Percentiles rank a stretch among this genome's conserved stretches.
phyloP scores from a whole-genome alignment of 2,888 invertebrate genomes.

The Eristalis pertinax region DNA sequence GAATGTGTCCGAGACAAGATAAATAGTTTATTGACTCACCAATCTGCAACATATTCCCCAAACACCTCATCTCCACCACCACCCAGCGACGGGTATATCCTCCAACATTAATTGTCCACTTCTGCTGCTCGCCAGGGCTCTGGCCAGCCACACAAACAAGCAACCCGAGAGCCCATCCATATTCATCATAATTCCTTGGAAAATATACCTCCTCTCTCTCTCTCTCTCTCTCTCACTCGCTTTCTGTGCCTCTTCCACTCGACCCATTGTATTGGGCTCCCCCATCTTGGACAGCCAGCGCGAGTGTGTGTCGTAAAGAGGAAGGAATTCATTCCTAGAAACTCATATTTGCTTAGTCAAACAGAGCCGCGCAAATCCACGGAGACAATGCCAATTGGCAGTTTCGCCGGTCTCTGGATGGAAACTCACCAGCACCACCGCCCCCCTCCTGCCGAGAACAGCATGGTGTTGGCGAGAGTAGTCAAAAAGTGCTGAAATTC shows the following conservation, averaged over 20 bases:
- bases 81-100: background rate
- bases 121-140: background rate
- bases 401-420: background rate
- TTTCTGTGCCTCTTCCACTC: too few relatives aligned
- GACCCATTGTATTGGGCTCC: background rate
- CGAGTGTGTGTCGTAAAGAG: slow-evolving; percentile 55
- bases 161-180: slow-evolving; percentile 52
- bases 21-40: slow-evolving; percentile 70
- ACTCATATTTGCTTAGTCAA: slow-evolving; percentile 64
- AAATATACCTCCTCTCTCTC: slow-evolving; percentile 3
- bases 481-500: slow-evolving; percentile 1
- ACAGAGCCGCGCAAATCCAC: slow-evolving; percentile 30
- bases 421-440: background rate
- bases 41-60: slow-evolving; percentile 51
- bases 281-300: background rate
- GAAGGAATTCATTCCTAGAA: slow-evolving; percentile 70
- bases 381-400: slow-evolving; percentile 44
- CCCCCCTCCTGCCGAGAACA: too few relatives aligned
- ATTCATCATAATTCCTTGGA: slow-evolving; percentile 70
- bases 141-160: slow-evolving; percentile 3
- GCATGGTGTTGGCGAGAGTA: background rate
- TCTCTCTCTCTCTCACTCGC: background rate
- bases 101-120: slow-evolving; percentile 52
- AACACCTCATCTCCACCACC: background rate
- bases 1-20: slow-evolving; percentile 64